phyloP scores from a whole-genome alignment of 2,113 vertebrate species.

The Turdus rufiventris region DNA sequence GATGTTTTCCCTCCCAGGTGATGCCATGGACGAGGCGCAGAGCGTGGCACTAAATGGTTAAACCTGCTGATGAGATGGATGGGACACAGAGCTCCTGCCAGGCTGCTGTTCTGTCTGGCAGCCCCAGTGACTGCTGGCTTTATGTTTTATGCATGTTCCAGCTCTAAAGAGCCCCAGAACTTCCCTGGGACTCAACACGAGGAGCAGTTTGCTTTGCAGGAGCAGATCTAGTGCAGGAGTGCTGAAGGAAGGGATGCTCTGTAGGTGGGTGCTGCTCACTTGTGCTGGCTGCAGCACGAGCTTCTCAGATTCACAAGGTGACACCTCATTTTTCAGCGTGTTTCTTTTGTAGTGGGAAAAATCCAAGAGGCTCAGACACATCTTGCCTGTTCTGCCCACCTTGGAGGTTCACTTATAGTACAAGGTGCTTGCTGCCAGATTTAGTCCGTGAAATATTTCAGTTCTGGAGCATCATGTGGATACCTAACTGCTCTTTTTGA shows the following conservation, averaged over 20 bases:
- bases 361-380: neutral
- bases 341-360: neutral
- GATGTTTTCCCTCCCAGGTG: neutral
- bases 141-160: neutral
- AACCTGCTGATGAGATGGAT: neutral
- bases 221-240: fast-evolving
- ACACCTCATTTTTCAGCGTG: neutral
- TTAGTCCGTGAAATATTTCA: neutral
- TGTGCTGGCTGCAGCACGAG: neutral
- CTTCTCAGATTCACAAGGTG: neutral
- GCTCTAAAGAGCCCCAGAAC: neutral
- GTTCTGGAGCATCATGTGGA: neutral
- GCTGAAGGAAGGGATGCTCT: neutral
- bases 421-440: neutral
- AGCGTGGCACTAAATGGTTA: neutral
- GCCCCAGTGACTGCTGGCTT: neutral
- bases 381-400: neutral
- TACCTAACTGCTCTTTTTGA: neutral
- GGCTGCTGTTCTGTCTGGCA: neutral
- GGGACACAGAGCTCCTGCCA: neutral
- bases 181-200: neutral
- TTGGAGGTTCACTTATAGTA: neutral
- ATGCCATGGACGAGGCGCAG: fast-evolving
- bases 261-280: neutral
- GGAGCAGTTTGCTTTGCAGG: neutral